A percentile compares a stretch with the other conserved stretches of the same genome.
Evolutionary conservation across 1,140 invertebrate species (phyloP).

Genomic region (Ooceraea biroi): DNA sequence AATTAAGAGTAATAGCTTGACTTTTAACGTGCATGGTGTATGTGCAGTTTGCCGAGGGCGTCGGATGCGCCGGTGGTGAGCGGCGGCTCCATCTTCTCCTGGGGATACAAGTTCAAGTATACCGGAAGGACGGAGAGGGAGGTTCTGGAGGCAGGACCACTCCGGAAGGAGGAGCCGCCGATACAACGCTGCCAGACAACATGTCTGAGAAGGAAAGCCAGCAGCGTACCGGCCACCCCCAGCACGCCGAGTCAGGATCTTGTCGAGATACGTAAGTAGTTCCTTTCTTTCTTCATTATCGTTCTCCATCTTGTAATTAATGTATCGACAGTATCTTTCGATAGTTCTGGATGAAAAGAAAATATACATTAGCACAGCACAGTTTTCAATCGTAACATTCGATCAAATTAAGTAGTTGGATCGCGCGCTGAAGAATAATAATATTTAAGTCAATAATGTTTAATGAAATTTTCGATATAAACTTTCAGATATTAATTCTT

Average conservation of each 20-base stretch:
- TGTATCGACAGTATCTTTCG: background rate
- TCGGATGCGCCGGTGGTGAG: constrained; percentile 95
- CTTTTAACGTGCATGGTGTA: background rate
- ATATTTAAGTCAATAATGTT: no score
- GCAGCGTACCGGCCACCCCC: constrained; percentile 94
- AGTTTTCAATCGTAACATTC: no score
- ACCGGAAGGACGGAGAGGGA: constrained; percentile 95
- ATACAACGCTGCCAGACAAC: constrained; percentile 87
- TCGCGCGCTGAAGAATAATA: no score
- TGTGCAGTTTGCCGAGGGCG: constrained; percentile 92
- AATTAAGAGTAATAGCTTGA: background rate
- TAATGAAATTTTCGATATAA: no score
- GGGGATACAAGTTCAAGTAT: constrained; percentile 97
- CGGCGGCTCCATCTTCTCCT: constrained; percentile 97
- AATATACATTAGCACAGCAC: background rate
- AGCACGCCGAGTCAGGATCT: constrained; percentile 90
- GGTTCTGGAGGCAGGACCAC: constrained; percentile 90
- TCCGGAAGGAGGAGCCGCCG: constrained; percentile 87
- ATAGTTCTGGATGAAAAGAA: background rate
- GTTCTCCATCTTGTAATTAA: background rate
- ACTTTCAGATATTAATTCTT: no score
- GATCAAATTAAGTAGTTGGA: no score
- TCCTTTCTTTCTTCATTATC: constrained; percentile 9
- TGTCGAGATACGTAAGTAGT: constrained; percentile 85
- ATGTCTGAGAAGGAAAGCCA: constrained; percentile 91